phyloP scores from a whole-genome alignment of 2,888 invertebrate genomes.

The Drosophila aldrichi region DNA sequence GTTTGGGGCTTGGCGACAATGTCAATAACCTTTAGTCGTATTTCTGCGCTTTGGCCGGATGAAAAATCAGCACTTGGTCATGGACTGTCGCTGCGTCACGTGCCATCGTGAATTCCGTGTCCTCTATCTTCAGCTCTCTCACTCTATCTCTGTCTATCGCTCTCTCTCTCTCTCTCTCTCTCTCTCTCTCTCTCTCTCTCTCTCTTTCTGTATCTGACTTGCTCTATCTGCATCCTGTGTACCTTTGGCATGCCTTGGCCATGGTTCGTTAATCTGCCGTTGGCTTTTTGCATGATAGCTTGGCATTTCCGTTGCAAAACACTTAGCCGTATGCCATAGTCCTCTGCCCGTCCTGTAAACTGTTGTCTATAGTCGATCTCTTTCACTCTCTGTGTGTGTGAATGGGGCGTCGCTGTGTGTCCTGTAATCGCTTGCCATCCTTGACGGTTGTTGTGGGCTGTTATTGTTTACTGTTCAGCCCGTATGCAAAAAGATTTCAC shows the following conservation, averaged over 20 bases:
- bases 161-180: conserved; percentile 2
- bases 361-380: conserved; percentile 9
- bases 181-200: conserved; percentile 22
- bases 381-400: conserved; percentile 2
- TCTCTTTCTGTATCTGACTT: conserved; percentile 15
- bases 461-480: conserved; percentile 71
- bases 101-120: conserved; percentile 55
- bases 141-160: conserved; percentile 18
- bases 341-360: conserved; percentile 13
- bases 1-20: conserved; percentile 56
- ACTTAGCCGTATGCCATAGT: conserved; percentile 64
- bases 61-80: conserved; percentile 80
- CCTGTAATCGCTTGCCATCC: conserved; percentile 71
- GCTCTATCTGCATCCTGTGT: conserved; percentile 44
- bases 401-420: conserved; percentile 36
- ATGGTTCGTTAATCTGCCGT: conserved; percentile 79
- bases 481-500: conserved; percentile 32
- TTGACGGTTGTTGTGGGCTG: conserved; percentile 61
- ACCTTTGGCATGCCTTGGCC: conserved; percentile 74
- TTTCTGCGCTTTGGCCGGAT: conserved; percentile 44
- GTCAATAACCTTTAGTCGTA: conserved; percentile 76
- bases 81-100: conserved; percentile 78
- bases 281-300: conserved; percentile 80
- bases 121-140: neutral
- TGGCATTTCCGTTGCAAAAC: conserved; percentile 80